Base-by-base conservation (phyloP, 2,797 vertebrate genomes). In the Catamblyrhynchus diadema region DNA sequence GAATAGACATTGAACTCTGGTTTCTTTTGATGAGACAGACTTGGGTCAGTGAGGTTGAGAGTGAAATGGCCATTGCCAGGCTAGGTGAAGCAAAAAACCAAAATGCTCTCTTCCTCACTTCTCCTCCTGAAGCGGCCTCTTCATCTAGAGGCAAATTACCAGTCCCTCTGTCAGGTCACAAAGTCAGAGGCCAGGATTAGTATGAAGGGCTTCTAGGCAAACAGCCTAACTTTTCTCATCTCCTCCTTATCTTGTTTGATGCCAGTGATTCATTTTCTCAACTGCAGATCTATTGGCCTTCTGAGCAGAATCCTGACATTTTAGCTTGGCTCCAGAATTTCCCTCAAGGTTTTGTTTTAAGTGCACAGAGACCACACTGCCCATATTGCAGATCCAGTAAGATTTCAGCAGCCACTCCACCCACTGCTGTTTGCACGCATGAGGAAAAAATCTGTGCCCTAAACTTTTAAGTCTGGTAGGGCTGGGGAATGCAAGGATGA, bases 1-100 rank as follows among this genome's bases (percentile, higher is more conserved):
- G 96, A 97, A 97, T 96, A 97, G 93, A 95, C 5, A 21, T 86
- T 95, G 94, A 96, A 94, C 95, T 94, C 93, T 67, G 66, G 42
- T 91, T 96, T 88, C 93, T 92, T 95, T 95, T 94, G 86, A 91
- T 94, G 65, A 96, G 90, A 74, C 28, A 92, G 91, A n/a, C 87
- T 70, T 65, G 51, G 95, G 93, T 94, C 93, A 88, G 78, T 88
- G 79, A 51, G 73, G 79, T 79, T 86, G 87, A 86, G 87, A 94
- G 69, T 48, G 41, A 92, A 95, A 61, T 90, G 92, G 85, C 70
- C 87, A 90, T 59, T 37, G 12, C 32, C 25, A 82, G 61, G 41
- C 30, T 77, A 80, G 73, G 59, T 88, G 81, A 96, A 92, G 54
- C 23, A 75, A 83, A 71, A 72, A 84, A 59, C 53, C 0, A 0